These are phyloP conservation scores for Drosophila prolongata DNA, from an alignment of 2,888 invertebrate species.

Conservation along the genomic window DNA sequence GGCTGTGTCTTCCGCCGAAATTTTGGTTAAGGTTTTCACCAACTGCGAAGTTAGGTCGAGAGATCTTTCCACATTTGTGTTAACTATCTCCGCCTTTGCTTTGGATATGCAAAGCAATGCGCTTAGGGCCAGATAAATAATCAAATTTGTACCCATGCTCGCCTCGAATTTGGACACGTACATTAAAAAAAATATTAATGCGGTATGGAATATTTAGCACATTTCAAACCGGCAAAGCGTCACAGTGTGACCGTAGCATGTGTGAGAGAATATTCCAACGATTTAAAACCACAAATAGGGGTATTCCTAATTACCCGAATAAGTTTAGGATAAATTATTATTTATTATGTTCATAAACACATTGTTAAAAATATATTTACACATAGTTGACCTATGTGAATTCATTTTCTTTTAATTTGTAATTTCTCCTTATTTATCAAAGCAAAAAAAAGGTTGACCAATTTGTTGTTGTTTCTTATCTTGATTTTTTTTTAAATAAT, in stretches of 20 bases:
- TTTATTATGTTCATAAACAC: too few species aligned
- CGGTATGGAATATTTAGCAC: constrained; percentile 23
- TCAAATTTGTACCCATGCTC: constrained; percentile 25
- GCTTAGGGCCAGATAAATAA: constrained; percentile 21
- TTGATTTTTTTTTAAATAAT: too few species aligned
- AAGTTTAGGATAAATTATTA: too few species aligned
- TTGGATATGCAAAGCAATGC: constrained; percentile 12
- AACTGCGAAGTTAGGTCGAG: constrained; percentile 95
- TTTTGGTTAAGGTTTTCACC: constrained; percentile 91
- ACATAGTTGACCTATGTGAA: too few species aligned
- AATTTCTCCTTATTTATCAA: too few species aligned
- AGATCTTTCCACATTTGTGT: constrained; percentile 93
- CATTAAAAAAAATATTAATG: constrained; percentile 25
- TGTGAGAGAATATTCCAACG: not conserved
- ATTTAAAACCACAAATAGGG: not conserved
- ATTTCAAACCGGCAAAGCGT: constrained; percentile 19
- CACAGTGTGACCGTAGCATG: constrained; percentile 7
- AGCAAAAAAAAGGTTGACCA: too few species aligned
- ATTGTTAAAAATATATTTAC: too few species aligned
- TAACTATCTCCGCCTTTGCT: constrained; percentile 86
- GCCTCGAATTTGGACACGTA: constrained; percentile 38
- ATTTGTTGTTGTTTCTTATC: too few species aligned
- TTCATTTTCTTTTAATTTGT: too few species aligned
- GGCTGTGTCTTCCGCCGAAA: constrained; percentile 93
- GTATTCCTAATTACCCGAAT: not conserved